Conservation (phyloP, 2,113 vertebrate genomes). For the Polyodon spathula region DNA sequence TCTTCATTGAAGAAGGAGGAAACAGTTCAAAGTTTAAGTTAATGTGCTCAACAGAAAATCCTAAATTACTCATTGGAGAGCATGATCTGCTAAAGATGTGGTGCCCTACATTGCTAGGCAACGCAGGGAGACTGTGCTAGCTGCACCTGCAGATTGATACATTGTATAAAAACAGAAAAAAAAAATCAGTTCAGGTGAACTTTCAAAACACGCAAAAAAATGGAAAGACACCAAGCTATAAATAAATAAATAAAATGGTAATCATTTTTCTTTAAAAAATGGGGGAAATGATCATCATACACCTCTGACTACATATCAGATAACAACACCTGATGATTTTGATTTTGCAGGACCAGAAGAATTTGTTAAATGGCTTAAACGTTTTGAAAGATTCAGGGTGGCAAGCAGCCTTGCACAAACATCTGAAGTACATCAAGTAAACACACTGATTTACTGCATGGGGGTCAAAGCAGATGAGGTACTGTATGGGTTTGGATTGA, state of each 20-base stretch:
- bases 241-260: neutral
- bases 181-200: neutral
- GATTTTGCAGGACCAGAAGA: neutral
- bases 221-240: too few species aligned
- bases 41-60: neutral
- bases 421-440: neutral
- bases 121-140: neutral
- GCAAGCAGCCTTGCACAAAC: neutral
- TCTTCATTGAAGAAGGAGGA: too few species aligned
- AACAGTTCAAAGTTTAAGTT: neutral
- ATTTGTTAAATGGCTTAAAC: neutral
- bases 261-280: too few species aligned
- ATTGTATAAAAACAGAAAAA: neutral
- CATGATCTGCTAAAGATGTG: neutral
- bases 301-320: neutral
- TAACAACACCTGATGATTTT: neutral
- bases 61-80: neutral
- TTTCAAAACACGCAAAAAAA: neutral
- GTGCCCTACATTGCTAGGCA: neutral
- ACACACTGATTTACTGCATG: constrained; percentile 1
- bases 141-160: neutral
- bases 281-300: too few species aligned
- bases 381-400: neutral
- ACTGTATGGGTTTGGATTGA: neutral
- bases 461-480: neutral